Conservation (phyloP, 2,797 vertebrate species). For the Syncerus caffer region DNA sequence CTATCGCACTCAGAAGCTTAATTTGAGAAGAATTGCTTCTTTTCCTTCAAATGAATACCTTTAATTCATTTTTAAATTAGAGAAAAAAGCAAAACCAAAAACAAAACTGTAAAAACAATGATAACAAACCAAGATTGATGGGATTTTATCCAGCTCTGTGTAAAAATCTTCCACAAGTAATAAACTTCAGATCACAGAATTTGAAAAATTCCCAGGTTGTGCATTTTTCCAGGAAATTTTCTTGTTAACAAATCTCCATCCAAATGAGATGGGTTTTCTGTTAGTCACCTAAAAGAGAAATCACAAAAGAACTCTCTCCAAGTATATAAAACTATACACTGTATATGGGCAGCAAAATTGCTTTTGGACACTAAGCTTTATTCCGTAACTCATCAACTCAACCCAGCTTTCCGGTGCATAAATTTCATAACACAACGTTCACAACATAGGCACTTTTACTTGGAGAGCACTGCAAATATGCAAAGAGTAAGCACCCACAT, state of each 20-base stretch:
- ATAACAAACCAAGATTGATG: not conserved
- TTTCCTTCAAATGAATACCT: not conserved
- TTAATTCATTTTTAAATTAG: constrained; percentile 15
- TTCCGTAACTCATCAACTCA: not conserved
- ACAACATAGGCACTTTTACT: not conserved
- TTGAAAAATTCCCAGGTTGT: not conserved
- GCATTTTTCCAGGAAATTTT: not conserved
- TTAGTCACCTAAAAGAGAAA: not conserved
- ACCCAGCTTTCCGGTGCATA: not conserved
- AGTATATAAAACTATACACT: not conserved
- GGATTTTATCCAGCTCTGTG: not conserved
- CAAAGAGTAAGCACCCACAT: not conserved
- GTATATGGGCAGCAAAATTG: not conserved
- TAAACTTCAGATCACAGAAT: not conserved
- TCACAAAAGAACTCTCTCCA: not conserved
- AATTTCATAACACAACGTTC: not conserved
- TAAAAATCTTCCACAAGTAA: not conserved
- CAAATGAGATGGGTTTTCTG: not conserved
- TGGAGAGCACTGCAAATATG: not conserved
- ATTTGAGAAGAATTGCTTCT: not conserved
- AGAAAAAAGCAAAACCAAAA: not conserved
- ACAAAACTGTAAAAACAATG: not conserved
- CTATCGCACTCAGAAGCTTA: not conserved
- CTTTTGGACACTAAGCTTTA: not conserved
- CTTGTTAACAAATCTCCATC: not conserved